Percentiles rank a stretch among this genome's conserved stretches.
phyloP scores from a whole-genome alignment of 2,888 invertebrate species.

The Ommatoiulus sabulosus region DNA sequence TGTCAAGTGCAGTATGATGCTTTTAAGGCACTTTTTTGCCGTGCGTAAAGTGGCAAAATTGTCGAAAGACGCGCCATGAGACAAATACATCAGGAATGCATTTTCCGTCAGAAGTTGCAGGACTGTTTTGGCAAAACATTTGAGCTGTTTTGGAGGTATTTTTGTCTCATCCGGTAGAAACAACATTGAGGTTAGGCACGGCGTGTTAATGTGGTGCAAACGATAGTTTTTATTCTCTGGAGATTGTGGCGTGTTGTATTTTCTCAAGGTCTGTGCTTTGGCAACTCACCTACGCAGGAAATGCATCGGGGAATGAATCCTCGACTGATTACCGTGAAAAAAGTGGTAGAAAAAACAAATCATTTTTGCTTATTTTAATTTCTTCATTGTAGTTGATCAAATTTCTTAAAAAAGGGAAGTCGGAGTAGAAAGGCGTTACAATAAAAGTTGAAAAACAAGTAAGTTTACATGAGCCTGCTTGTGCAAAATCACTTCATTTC shows the following conservation, averaged over 20 bases:
- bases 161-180: background rate
- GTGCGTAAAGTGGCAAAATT: background rate
- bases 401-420: too few species aligned
- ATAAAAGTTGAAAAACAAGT: too few species aligned
- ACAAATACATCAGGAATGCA: too few species aligned
- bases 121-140: too few species aligned
- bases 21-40: background rate
- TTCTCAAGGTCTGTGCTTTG: slow-evolving; percentile 29
- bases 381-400: too few species aligned
- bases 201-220: background rate
- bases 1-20: background rate
- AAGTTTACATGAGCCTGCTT: too few species aligned
- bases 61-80: background rate
- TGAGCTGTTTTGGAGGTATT: too few species aligned
- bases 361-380: too few species aligned
- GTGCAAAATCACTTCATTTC: too few species aligned
- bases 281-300: background rate
- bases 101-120: too few species aligned
- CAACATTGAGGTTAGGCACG: background rate
- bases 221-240: background rate
- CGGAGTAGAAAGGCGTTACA: too few species aligned
- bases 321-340: background rate
- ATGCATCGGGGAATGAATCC: background rate
- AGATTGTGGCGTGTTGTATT: background rate
- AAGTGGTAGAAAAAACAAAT: too few species aligned